Evolutionary conservation across 1,140 invertebrate species (phyloP).

Genomic region (Schlechtendalia chinensis): DNA sequence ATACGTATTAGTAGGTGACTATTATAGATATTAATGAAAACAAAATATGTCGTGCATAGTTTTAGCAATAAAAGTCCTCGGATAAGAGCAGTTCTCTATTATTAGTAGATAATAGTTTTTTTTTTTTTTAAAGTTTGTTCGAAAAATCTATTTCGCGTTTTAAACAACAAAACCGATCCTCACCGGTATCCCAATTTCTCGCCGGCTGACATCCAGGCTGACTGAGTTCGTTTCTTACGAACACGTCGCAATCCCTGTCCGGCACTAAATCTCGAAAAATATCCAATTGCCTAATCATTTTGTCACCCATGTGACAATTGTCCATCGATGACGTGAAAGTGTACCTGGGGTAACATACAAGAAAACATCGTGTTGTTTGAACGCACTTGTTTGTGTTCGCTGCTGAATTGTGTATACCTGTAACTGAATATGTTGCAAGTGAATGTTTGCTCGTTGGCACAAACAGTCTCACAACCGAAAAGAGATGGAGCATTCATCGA

Average conservation of each 20-base stretch:
- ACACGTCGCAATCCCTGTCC: slow-evolving; percentile 75
- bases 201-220: slow-evolving; percentile 52
- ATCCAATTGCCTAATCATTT: slow-evolving; percentile 66
- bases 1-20: too few species aligned
- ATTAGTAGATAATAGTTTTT: too few species aligned
- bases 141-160: too few species aligned
- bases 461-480: slow-evolving; percentile 72
- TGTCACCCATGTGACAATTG: slow-evolving; percentile 73
- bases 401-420: slow-evolving; percentile 61
- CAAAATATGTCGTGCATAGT: too few species aligned
- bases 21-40: too few species aligned
- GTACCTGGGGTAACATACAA: slow-evolving; percentile 56
- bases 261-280: slow-evolving; percentile 71
- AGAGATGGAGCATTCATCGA: slow-evolving; percentile 66
- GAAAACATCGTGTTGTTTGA: not conserved
- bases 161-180: slow-evolving; percentile 19
- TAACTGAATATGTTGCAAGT: slow-evolving; percentile 73
- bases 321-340: slow-evolving; percentile 58
- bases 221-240: slow-evolving; percentile 64
- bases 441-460: slow-evolving; percentile 69
- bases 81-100: too few species aligned
- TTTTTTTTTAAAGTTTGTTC: too few species aligned
- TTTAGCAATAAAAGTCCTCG: too few species aligned
- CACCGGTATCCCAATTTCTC: slow-evolving; percentile 56
- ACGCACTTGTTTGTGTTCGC: not conserved